phyloP scores from a whole-genome alignment of 2,113 vertebrate genomes.

The Atrichornis clamosus region DNA sequence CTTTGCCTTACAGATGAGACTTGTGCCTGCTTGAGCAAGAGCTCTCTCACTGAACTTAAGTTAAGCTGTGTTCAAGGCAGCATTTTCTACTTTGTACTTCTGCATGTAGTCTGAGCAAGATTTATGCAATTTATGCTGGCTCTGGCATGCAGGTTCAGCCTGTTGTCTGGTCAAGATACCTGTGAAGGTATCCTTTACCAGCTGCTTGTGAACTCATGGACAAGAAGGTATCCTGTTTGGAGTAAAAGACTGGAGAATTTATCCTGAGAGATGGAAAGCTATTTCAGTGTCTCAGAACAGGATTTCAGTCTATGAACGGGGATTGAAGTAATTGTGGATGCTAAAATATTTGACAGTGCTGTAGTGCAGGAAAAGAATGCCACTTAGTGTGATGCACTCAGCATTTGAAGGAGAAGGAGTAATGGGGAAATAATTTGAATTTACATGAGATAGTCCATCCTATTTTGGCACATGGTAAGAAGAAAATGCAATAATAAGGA shows the following conservation, averaged over 20 bases:
- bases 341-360: not conserved
- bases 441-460: not conserved
- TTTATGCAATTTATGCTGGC: not conserved
- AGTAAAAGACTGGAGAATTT: not conserved
- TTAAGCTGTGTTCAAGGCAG: not conserved
- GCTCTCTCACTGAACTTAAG: not conserved
- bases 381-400: not conserved
- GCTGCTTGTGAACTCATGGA: not conserved
- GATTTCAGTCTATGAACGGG: not conserved
- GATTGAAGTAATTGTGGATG: not conserved
- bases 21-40: not conserved
- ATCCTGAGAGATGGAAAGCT: not conserved
- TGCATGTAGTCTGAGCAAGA: not conserved
- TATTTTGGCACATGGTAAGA: not conserved
- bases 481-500: not conserved
- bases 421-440: not conserved
- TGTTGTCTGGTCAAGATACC: not conserved
- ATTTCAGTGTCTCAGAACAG: not conserved
- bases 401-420: not conserved
- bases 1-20: not conserved
- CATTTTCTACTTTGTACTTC: not conserved
- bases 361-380: not conserved
- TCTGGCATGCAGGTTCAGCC: not conserved
- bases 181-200: not conserved
- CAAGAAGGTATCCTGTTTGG: not conserved